Conservation (phyloP, 2,888 invertebrate genomes). For the Plagodis pulveraria region DNA sequence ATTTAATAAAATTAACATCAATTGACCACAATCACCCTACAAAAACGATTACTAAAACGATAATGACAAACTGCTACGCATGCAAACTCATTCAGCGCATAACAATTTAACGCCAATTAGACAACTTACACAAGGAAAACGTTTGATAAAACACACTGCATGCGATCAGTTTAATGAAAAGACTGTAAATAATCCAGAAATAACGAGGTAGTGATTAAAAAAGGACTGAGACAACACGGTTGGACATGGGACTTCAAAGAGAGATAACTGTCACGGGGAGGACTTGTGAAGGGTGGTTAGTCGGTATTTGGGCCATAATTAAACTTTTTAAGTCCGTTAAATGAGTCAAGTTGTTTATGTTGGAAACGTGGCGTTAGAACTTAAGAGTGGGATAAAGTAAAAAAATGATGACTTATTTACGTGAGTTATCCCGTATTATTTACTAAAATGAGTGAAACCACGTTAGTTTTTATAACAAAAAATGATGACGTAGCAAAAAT, state of each 20-base stretch:
- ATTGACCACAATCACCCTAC: too few relatives aligned
- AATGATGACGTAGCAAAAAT: too few relatives aligned
- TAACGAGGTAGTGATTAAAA: constrained; percentile 83
- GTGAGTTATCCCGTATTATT: too few relatives aligned
- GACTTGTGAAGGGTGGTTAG: constrained; percentile 40
- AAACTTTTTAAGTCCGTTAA: constrained; percentile 21
- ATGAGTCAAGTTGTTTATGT: constrained; percentile 9
- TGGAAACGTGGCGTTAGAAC: background rate
- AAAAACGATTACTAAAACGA: too few relatives aligned
- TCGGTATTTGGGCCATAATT: constrained; percentile 21
- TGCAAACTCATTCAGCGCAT: constrained; percentile 5
- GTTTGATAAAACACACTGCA: constrained; percentile 25
- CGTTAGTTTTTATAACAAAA: too few relatives aligned
- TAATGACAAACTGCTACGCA: background rate
- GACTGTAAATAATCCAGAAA: constrained; percentile 81
- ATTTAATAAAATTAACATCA: too few relatives aligned
- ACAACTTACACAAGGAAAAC: constrained; percentile 50
- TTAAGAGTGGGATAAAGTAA: background rate
- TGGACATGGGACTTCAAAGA: constrained; percentile 69
- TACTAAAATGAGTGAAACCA: too few relatives aligned
- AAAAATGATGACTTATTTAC: too few relatives aligned
- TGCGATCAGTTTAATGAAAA: constrained; percentile 33
- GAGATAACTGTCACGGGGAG: constrained; percentile 51
- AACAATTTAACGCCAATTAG: constrained; percentile 58
- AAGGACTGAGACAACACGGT: constrained; percentile 73